Evolutionary conservation across 2,888 invertebrate genomes (phyloP).

Genomic region (Amiota communis): DNA sequence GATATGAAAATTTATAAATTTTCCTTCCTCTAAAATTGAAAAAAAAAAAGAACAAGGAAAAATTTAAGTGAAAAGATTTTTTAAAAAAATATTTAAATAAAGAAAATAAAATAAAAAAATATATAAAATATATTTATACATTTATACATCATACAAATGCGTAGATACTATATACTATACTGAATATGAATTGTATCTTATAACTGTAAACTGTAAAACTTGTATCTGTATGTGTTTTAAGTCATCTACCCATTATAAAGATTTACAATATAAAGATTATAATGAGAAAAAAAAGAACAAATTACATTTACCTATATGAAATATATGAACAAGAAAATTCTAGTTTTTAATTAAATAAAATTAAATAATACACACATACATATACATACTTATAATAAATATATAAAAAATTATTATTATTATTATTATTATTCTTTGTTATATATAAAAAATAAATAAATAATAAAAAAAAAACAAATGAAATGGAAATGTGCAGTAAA

Average conservation of each 20-base stretch:
- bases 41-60: constrained; percentile 37
- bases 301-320: constrained; percentile 28
- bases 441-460: not conserved
- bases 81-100: constrained; percentile 6
- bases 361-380: too few species aligned
- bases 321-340: not conserved
- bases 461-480: not conserved
- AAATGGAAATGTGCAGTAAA: too few species aligned
- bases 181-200: not conserved
- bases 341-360: constrained; percentile 6
- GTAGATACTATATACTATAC: too few species aligned
- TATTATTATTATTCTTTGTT: constrained; percentile 4
- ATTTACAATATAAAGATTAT: constrained; percentile 34
- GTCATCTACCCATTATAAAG: constrained; percentile 22
- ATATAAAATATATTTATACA: constrained; percentile 35
- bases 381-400: too few species aligned
- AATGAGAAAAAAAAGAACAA: constrained; percentile 36
- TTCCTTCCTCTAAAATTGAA: not conserved
- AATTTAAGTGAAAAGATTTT: constrained; percentile 47
- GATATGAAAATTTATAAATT: constrained; percentile 11
- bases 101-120: constrained; percentile 52
- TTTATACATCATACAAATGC: constrained; percentile 30
- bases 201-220: constrained; percentile 15
- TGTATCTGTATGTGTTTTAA: constrained; percentile 9
- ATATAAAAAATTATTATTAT: not conserved